Percentiles rank a stretch among this genome's conserved stretches.
Conservation (phyloP, 2,113 vertebrate species). For the Tetrao urogallus region DNA sequence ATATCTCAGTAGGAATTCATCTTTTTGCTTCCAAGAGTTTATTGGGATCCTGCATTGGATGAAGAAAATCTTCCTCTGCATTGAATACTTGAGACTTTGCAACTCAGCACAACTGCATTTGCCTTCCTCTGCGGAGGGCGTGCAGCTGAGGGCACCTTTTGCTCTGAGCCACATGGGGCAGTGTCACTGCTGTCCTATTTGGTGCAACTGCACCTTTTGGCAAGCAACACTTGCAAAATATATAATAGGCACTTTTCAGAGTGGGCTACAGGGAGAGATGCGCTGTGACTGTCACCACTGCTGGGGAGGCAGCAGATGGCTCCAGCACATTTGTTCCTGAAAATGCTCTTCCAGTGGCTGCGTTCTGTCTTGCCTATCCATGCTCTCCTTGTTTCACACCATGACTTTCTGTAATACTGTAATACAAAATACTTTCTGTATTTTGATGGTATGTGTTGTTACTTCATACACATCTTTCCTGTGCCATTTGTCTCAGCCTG, state of each 20-base stretch:
- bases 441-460: neutral
- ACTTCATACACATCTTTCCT: neutral
- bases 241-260: neutral
- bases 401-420: too few species aligned
- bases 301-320: slow-evolving; percentile 44
- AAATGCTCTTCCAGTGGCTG: neutral
- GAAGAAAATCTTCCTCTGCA: neutral
- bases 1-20: neutral
- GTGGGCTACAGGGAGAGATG: neutral
- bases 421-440: neutral
- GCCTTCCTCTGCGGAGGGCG: neutral
- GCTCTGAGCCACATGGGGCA: neutral
- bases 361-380: neutral
- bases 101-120: neutral
- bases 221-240: neutral
- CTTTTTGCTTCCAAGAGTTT: neutral
- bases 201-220: slow-evolving; percentile 25
- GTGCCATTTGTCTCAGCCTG: neutral
- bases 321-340: slow-evolving; percentile 17
- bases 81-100: neutral
- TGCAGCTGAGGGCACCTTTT: neutral
- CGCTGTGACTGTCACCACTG: slow-evolving; percentile 1
- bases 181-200: neutral
- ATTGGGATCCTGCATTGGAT: neutral
- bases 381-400: neutral